A percentile compares a stretch with the other conserved stretches of the same genome.
Evolutionary conservation across 2,888 invertebrate species (phyloP).

Genomic region (Nemurella pictetii): DNA sequence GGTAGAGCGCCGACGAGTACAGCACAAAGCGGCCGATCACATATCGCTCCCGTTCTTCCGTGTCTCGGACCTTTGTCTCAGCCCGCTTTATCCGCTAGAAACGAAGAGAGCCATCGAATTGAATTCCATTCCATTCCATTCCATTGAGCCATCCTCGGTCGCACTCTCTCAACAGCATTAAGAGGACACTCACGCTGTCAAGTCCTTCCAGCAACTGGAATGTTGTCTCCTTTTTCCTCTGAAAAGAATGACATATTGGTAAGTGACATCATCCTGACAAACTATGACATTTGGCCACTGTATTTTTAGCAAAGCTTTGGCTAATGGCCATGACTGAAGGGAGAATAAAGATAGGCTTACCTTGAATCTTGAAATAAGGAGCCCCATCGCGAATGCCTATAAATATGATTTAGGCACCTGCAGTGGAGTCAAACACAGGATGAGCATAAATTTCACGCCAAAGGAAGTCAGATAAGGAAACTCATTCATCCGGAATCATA

Average conservation of each 20-base stretch:
- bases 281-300: neutral
- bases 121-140: no score
- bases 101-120: conserved; percentile 32
- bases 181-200: conserved; percentile 58
- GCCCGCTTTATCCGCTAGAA: conserved; percentile 73
- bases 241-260: conserved; percentile 45
- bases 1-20: conserved; percentile 57
- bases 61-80: conserved; percentile 76
- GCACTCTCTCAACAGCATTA: neutral
- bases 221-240: conserved; percentile 60
- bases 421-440: neutral
- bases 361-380: neutral
- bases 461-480: neutral
- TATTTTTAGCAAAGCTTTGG: neutral
- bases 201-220: conserved; percentile 66
- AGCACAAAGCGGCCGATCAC: conserved; percentile 78
- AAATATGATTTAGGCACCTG: neutral
- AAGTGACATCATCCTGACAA: neutral
- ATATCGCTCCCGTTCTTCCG: conserved; percentile 78
- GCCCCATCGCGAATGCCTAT: neutral
- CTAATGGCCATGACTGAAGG: neutral
- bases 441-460: neutral
- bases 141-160: neutral
- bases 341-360: neutral
- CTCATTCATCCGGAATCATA: neutral